Base-by-base conservation (phyloP, 1,140 invertebrate species). In the Drosophila chauvacae region DNA sequence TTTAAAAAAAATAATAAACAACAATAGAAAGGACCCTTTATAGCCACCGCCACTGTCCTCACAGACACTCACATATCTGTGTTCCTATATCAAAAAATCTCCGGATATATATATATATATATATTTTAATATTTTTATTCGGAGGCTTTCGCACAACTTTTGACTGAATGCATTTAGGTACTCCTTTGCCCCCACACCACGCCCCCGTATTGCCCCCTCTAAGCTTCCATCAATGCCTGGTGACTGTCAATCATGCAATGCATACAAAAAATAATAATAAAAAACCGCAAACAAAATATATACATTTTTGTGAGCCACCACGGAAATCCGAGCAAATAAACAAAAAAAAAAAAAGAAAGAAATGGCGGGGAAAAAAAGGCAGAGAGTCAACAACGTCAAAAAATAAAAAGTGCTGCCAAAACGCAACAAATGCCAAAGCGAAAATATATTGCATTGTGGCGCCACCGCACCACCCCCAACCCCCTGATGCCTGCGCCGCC, bases 361-460 rank as follows among this genome's bases (percentile, higher is more conserved):
- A 23, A 55, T 6, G 20, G 6, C 35, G 41, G 35, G 35, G 33
- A 11, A 37, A 37, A 37, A 37, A 37, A 37, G 35, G 35, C 35
- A 13, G 42, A 28, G 28, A 69, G 64, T 59, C 33, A 57, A 56
- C 53, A 64, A 42, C 28, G 33, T 23, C 30, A n/a, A 20, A 56
- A 56, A 59, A 56, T n/a, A 55, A 23, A 14, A 42, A 33, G 33
- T 30, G n/a, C 50, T 75, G 68, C 63, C 63, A 63, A 82, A 86
- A 86, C 74, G 83, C 82, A 87, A 83, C 83, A 87, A 87, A 87
- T 87, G 76, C 71, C 76, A 87, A 79, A 80, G 63, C 70, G 71
- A 77, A 82, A 86, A 87, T 87, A 87, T 85, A 85, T 85, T 84
- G 77, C 72, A 81, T 81, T 81, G 77, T 56, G 39, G 37, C 37